These are phyloP conservation scores for Alosa alosa DNA, from an alignment of 2,113 vertebrate genomes.

Conservation along the genomic window DNA sequence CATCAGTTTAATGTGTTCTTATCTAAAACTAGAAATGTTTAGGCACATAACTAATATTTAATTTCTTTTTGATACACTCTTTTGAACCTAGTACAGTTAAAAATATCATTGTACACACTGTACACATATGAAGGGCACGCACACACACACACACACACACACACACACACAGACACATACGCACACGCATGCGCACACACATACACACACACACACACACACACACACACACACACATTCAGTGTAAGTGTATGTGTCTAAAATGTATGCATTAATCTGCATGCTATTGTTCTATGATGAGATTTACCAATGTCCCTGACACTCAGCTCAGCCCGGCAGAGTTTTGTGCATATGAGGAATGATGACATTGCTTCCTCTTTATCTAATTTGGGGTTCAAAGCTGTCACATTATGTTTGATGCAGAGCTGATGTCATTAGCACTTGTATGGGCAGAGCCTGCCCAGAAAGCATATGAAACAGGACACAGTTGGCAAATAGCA, in stretches of 20 bases:
- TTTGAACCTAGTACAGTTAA: neutral
- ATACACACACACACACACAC: too few species aligned
- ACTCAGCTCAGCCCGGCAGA: neutral
- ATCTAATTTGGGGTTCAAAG: neutral
- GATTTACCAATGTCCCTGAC: neutral
- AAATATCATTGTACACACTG: neutral
- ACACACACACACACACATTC: neutral
- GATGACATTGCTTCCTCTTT: neutral
- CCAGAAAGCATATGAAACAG: neutral
- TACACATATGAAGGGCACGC: neutral
- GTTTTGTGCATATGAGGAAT: neutral
- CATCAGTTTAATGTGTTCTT: neutral
- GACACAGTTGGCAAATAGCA: neutral
- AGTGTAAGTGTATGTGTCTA: too few species aligned
- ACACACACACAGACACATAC: neutral
- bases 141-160: neutral
- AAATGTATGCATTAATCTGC: neutral
- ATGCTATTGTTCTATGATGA: neutral
- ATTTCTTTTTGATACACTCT: neutral
- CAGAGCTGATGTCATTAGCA: neutral
- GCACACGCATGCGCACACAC: too few species aligned
- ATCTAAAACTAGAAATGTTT: neutral
- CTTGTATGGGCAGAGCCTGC: neutral
- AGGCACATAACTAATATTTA: neutral
- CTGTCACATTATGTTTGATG: neutral